These are phyloP conservation scores for Papilio elwesi DNA, from an alignment of 2,888 invertebrate genomes.

Conservation along the genomic window DNA sequence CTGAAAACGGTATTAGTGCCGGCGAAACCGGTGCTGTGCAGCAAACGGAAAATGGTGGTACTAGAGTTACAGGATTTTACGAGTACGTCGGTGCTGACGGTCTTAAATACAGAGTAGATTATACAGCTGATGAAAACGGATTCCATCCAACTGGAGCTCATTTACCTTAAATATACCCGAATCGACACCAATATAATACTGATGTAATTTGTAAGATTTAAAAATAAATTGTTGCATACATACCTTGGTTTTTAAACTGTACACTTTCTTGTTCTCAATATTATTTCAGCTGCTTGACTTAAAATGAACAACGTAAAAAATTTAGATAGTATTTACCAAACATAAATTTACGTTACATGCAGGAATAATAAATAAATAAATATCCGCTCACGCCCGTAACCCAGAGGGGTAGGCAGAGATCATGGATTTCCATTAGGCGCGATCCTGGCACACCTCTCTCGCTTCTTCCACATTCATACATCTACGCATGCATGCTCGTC, in stretches of 20 bases:
- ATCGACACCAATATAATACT: conserved; percentile 31
- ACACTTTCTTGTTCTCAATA: no score
- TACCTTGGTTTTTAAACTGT: not conserved
- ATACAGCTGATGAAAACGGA: conserved; percentile 86
- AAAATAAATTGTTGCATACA: conserved; percentile 9
- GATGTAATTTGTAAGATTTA: conserved; percentile 3
- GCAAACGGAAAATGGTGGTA: conserved; percentile 76
- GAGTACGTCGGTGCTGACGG: conserved; percentile 88
- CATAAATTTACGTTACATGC: no score
- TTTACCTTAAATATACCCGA: conserved; percentile 59
- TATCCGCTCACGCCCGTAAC: no score
- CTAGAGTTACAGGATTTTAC: conserved; percentile 86
- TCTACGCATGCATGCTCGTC: no score
- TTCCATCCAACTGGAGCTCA: conserved; percentile 83
- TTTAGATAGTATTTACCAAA: no score
- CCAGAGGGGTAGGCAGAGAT: no score
- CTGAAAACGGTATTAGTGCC: conserved; percentile 87
- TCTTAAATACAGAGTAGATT: conserved; percentile 82
- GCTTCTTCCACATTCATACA: no score
- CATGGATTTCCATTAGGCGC: no score
- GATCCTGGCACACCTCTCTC: no score
- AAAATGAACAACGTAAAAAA: no score
- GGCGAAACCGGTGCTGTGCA: conserved; percentile 86
- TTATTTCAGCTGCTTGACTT: no score
- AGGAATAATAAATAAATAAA: no score